Percentiles rank a stretch among this genome's conserved stretches.
These are phyloP conservation scores for Colossoma macropomum DNA, from an alignment of 2,113 vertebrate genomes.

Conservation along the genomic window DNA sequence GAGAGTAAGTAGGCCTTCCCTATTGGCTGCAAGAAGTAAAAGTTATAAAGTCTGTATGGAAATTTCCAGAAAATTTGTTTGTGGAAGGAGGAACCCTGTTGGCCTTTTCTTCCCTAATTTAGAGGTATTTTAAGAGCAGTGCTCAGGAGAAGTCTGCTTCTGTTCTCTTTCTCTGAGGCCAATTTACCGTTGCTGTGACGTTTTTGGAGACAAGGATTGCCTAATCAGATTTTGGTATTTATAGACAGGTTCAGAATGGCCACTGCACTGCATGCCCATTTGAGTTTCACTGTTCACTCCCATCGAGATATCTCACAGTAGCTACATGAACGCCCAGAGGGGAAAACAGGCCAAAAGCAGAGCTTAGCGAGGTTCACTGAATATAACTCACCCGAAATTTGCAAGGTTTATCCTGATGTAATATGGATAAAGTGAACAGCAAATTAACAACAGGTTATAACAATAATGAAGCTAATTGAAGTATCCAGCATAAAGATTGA, in stretches of 20 bases:
- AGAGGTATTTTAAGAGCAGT: conserved; percentile 53
- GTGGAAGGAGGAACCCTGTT: conserved; percentile 36
- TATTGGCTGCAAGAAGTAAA: neutral
- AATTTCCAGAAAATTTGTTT: conserved; percentile 49
- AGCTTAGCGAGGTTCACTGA: neutral
- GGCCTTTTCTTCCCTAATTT: conserved; percentile 61
- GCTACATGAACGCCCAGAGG: neutral
- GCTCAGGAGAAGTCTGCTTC: conserved; percentile 42
- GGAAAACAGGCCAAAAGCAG: neutral
- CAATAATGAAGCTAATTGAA: too few species aligned
- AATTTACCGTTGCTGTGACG: conserved; percentile 52
- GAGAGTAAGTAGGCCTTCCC: neutral
- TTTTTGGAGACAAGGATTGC: conserved; percentile 59
- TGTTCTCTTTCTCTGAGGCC: conserved; percentile 41
- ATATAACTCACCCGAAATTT: too few species aligned
- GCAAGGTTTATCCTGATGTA: too few species aligned
- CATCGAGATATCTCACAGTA: neutral
- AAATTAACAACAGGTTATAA: too few species aligned
- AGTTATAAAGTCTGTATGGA: conserved; percentile 38
- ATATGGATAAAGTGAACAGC: too few species aligned
- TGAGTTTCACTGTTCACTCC: conserved; percentile 57
- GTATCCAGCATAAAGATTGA: too few species aligned
- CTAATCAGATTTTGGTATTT: conserved; percentile 60
- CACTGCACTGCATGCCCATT: conserved; percentile 29
- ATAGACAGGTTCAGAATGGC: conserved; percentile 63